Conservation (phyloP, 2,113 vertebrate genomes). For the Mirza zaza region DNA sequence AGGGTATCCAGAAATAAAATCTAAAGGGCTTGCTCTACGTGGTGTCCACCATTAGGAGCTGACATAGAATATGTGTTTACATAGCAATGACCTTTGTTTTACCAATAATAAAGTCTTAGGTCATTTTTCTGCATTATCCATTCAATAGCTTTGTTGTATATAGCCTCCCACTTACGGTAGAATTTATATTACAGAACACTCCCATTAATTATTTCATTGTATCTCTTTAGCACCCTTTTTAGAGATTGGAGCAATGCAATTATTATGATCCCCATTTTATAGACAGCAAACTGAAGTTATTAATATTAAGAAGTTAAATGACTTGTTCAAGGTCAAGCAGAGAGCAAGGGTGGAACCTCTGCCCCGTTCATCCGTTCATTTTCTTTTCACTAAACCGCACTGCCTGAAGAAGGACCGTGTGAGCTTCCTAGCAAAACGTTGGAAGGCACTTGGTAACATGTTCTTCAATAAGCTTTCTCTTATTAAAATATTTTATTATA, state of each 20-base stretch:
- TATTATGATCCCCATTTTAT: not conserved
- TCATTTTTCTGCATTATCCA: not conserved
- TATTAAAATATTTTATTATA: slow-evolving; percentile 22
- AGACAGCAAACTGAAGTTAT: not conserved
- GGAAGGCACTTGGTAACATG: not conserved
- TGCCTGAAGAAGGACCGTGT: not conserved
- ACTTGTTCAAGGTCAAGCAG: not conserved
- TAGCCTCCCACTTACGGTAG: not conserved
- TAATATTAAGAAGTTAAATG: not conserved
- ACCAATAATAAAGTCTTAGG: not conserved
- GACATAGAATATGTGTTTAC: fast-evolving
- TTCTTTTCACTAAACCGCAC: not conserved
- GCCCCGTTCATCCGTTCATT: not conserved
- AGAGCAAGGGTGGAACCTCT: not conserved
- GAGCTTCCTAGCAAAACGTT: not conserved
- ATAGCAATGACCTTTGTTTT: not conserved
- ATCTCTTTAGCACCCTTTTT: not conserved
- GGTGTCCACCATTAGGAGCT: not conserved
- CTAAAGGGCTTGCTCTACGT: not conserved
- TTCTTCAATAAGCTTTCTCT: not conserved
- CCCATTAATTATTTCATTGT: not conserved
- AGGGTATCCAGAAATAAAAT: not conserved
- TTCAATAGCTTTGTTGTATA: not conserved
- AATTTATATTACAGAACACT: not conserved
- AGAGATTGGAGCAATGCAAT: not conserved